phyloP scores from a whole-genome alignment of 1,140 invertebrate genomes.

The Ceratina japonica region DNA sequence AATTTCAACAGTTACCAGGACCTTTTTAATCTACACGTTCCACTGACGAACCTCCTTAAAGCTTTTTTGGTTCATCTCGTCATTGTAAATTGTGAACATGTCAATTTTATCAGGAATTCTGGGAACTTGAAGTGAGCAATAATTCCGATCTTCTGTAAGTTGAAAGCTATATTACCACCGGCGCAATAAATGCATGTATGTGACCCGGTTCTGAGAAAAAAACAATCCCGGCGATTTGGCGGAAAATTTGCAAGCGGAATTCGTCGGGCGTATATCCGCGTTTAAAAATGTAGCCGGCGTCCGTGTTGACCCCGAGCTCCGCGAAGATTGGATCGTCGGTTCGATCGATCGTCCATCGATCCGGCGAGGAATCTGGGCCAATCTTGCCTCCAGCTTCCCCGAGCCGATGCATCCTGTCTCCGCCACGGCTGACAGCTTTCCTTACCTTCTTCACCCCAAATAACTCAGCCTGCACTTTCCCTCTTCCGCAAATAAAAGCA shows the following conservation, averaged over 20 bases:
- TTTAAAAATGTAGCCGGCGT: conserved; percentile 14
- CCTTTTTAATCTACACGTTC: too few species aligned
- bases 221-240: conserved; percentile 10
- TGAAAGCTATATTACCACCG: too few species aligned
- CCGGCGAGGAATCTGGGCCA: conserved; percentile 15
- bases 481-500: neutral
- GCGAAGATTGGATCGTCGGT: neutral
- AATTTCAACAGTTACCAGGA: too few species aligned
- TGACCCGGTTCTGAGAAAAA: too few species aligned
- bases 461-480: conserved; percentile 31
- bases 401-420: neutral
- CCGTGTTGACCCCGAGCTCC: neutral
- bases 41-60: too few species aligned
- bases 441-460: conserved; percentile 16
- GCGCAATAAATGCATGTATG: too few species aligned
- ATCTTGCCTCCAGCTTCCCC: neutral
- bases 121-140: too few species aligned
- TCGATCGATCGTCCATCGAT: conserved; percentile 1
- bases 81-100: too few species aligned
- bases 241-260: neutral
- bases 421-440: neutral
- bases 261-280: neutral
- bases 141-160: too few species aligned
- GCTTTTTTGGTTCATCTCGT: too few species aligned
- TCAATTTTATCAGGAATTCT: too few species aligned